Evolutionary conservation across 2,113 vertebrate genomes (phyloP), one percentile per base, ranked within the genome.

Genomic region (Capreolus pygargus): DNA sequence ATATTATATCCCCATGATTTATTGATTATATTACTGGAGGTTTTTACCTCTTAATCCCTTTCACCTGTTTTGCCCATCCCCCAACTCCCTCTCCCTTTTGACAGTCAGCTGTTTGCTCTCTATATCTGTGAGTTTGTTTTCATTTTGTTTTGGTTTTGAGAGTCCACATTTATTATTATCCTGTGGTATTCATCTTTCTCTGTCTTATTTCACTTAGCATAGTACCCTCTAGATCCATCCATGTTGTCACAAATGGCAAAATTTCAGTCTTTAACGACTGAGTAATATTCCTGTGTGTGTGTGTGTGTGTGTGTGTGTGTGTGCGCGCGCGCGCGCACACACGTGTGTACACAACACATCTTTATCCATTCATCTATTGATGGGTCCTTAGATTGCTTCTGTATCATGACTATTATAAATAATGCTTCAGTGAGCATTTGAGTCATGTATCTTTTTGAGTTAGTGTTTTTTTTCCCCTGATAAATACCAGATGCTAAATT

Each of bases 311-410:
- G 15, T 30, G 28, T 12, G 45, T 45, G 43, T 45, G 45, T 45
- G 45, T 45, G 45, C 11, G 2, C 0, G 45, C 9, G 2, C 2
- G 11, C 45, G 45, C 9, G 45, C n/a, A n/a, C n/a, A n/a, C n/a
- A n/a, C 19, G 0, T 17, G 54, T 21, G 55, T 8, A 4, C 39
- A 45, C 43, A 43, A 28, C 47, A 83, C 50, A 83, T 81, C 78
- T 33, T 52, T 81, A 82, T 82, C 50, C 50, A 54, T 54, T 82
- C 33, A 54, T 54, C 50, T 82, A n/a, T 54, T 52, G 33, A 55
- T 83, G 21, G 52, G 21, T 23, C 52, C 21, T 83, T 55, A 55
- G 81, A 54, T 55, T 25, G 33, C 50, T 55, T 83, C 50, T 23
- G n/a, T 83, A 25, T 83, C 50, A 25, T 83, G 81, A 52, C 33